Evolutionary conservation across 2,797 vertebrate genomes (phyloP), one percentile per base, ranked within the genome.

Genomic region (Perodicticus potto): DNA sequence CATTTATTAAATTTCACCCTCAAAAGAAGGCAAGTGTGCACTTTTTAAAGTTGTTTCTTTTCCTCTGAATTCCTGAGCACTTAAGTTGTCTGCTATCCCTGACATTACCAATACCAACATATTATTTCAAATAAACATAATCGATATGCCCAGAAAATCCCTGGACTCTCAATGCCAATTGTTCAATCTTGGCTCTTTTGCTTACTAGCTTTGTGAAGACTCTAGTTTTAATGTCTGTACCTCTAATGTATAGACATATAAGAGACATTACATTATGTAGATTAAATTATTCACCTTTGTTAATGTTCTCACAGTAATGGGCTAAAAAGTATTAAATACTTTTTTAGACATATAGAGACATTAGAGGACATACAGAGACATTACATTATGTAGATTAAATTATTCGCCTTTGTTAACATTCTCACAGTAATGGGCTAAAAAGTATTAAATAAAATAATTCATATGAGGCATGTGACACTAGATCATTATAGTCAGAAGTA

Each of bases 121-220:
- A 45, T 78, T 74, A n/a, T 78, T 89, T 78, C 89, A 89, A 77
- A 83, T 89, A 45, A 82, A 65, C 29, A 86, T 34, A 69, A 80
- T 74, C 69, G 25, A 13, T 13, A 55, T 2, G 2, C 84, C 32
- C 29, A 74, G 77, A 49, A 92, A 92, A 86, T 29, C 8, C 81
- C 49, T 70, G 37, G 27, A 49, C 57, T 53, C 73, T 65, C 22
- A 86, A 6, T 5, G 12, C 8, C 84, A n/a, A 34, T 67, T 84
- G 78, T 14, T 65, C n/a, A 63, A 37, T 59, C 9, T 73, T 61
- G 40, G 14, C 1, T 80, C 20, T 73, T 84, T 16, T 69, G 65
- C 49, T 65, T 49, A 23, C 19, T 14, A 22, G 69, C 37, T 77
- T 57, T n/a, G 11, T 86, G 57, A 83, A 86, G 74, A 59, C 49